phyloP scores from a whole-genome alignment of 2,888 invertebrate species.

The Hypomecis punctinalis region DNA sequence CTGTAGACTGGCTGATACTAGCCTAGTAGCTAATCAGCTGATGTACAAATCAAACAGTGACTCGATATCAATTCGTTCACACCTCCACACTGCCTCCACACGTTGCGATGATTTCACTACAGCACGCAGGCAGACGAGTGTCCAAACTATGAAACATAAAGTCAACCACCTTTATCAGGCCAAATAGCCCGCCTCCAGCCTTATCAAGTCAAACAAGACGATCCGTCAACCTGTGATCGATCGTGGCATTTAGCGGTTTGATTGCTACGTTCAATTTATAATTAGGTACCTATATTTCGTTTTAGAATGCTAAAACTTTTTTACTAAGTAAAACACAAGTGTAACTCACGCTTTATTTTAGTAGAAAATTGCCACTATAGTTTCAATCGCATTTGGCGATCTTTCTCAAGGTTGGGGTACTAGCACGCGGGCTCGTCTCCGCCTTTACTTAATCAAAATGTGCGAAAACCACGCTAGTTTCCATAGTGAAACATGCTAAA shows the following conservation, averaged over 20 bases:
- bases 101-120: constrained; percentile 7
- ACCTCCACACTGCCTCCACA: constrained; percentile 1
- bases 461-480: too few relatives aligned
- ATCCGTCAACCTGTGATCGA: constrained; percentile 28
- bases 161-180: constrained; percentile 34
- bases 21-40: not conserved
- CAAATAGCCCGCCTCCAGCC: constrained; percentile 30
- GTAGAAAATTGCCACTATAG: too few relatives aligned
- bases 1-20: too few relatives aligned
- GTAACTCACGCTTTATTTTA: too few relatives aligned
- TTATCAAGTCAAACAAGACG: constrained; percentile 28
- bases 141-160: constrained; percentile 12
- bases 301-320: not conserved
- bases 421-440: too few relatives aligned
- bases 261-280: not conserved
- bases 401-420: too few relatives aligned
- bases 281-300: not conserved
- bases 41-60: not conserved
- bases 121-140: constrained; percentile 16
- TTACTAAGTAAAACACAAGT: too few relatives aligned
- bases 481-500: too few relatives aligned
- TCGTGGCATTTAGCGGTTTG: constrained; percentile 2
- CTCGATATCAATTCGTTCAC: constrained; percentile 2
- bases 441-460: too few relatives aligned
- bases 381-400: too few relatives aligned